These are phyloP conservation scores for Hyperopisus bebe DNA, from an alignment of 2,113 vertebrate genomes.

Conservation along the genomic window DNA sequence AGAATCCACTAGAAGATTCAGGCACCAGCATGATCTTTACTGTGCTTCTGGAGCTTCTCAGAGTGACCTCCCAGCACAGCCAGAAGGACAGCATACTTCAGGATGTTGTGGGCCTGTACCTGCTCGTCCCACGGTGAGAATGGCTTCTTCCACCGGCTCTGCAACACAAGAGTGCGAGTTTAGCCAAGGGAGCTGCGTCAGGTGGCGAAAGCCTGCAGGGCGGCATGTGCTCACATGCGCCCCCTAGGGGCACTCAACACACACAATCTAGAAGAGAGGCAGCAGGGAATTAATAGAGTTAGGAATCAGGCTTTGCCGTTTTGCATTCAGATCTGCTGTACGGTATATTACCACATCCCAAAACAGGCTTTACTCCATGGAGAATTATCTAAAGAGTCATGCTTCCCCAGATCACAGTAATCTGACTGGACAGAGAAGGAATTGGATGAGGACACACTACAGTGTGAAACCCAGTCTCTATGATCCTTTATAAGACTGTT, in stretches of 20 bases:
- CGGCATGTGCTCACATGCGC: neutral
- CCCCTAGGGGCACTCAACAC: neutral
- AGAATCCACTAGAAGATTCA: neutral
- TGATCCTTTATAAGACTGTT: neutral
- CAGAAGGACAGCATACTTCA: constrained; percentile 36
- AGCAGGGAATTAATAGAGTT: constrained; percentile 35
- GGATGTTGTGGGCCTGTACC: constrained; percentile 70
- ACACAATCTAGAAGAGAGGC: neutral
- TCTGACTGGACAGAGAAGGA: neutral
- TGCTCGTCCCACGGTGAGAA: constrained; percentile 86
- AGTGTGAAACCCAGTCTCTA: neutral
- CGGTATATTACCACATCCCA: neutral
- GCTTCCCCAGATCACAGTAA: neutral
- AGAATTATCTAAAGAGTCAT: neutral
- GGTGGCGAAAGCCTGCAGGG: neutral
- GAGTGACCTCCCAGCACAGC: constrained; percentile 53
- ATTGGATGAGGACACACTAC: neutral
- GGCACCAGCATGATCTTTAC: neutral
- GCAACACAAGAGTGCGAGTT: constrained; percentile 85
- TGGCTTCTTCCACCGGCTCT: constrained; percentile 81
- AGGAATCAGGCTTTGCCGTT: constrained; percentile 31
- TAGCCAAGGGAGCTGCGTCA: constrained; percentile 36
- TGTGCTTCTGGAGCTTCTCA: neutral
- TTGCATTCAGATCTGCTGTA: too few relatives aligned
- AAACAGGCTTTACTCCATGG: neutral